Evolutionary conservation across 2,888 invertebrate genomes (phyloP).

Genomic region (Lasioglossum villosulum): DNA sequence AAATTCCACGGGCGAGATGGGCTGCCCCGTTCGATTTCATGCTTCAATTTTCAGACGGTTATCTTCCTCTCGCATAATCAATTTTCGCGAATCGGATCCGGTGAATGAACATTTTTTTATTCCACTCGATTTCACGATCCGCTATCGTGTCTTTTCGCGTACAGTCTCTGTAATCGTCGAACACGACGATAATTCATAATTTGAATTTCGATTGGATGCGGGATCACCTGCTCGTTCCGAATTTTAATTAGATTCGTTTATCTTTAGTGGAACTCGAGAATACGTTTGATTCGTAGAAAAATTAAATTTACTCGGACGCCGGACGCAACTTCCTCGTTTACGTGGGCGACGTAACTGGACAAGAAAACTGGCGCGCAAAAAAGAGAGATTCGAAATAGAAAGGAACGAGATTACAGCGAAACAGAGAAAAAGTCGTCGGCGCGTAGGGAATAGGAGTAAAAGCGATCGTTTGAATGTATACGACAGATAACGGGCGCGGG

Average conservation of each 20-base stretch:
- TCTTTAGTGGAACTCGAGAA: not conserved
- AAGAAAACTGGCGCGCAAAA: not conserved
- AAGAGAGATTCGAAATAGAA: not conserved
- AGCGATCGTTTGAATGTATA: conserved; percentile 43
- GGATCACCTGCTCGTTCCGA: not conserved
- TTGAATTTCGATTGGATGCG: not conserved
- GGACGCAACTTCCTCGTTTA: too few relatives aligned
- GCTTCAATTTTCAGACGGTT: conserved; percentile 10
- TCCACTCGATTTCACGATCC: not conserved
- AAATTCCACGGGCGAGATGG: conserved; percentile 17
- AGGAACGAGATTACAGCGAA: not conserved
- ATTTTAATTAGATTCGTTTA: not conserved
- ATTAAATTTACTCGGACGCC: too few relatives aligned
- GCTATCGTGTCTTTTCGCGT: not conserved
- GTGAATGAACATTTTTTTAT: conserved; percentile 8
- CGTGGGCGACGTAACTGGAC: too few relatives aligned
- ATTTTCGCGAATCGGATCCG: conserved; percentile 26
- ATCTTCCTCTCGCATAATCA: conserved; percentile 5
- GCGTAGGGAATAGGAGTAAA: conserved; percentile 36
- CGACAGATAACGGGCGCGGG: conserved; percentile 41
- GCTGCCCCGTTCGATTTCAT: conserved; percentile 25
- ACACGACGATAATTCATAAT: not conserved
- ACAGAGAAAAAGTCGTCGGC: conserved; percentile 12
- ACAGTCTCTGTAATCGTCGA: not conserved
- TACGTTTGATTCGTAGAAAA: too few relatives aligned